phyloP scores from a whole-genome alignment of 2,113 vertebrate genomes.

The Callaeas wilsoni region DNA sequence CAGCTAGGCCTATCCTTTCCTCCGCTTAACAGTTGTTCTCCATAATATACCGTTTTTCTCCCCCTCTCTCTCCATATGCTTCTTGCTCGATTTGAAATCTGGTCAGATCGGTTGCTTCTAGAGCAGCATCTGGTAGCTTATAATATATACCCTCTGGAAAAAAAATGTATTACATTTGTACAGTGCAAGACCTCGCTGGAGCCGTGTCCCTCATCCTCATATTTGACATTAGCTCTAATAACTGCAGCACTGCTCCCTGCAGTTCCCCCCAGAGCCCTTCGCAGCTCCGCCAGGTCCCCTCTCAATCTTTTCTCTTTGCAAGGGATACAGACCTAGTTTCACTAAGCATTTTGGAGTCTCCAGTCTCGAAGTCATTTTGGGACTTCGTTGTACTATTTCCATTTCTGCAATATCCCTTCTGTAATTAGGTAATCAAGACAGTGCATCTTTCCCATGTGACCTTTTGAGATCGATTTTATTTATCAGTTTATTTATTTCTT shows the following conservation, averaged over 20 bases:
- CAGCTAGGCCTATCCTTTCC: neutral
- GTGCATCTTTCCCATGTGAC: neutral
- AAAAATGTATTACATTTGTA: constrained; percentile 37
- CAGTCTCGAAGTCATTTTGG: neutral
- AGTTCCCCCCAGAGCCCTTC: neutral
- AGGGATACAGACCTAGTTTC: constrained; percentile 40
- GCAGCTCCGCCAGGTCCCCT: constrained; percentile 5
- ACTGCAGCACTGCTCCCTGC: neutral
- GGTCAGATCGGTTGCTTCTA: constrained; percentile 37
- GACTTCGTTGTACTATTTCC: constrained; percentile 31
- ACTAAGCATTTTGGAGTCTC: neutral
- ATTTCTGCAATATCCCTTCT: constrained; percentile 21
- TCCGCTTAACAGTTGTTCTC: constrained; percentile 39
- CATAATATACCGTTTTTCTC: constrained; percentile 34
- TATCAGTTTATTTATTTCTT: constrained; percentile 40
- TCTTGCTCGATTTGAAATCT: constrained; percentile 50
- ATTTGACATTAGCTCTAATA: constrained; percentile 50
- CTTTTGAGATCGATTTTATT: constrained; percentile 15
- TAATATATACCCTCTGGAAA: constrained; percentile 59
- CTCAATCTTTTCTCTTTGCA: constrained; percentile 39
- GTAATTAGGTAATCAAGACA: constrained; percentile 50
- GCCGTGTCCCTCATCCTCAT: constrained; percentile 5
- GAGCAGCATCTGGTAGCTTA: constrained; percentile 51
- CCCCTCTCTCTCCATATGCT: constrained; percentile 28
- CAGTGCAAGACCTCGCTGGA: constrained; percentile 44